Evolutionary conservation across 2,113 vertebrate species (phyloP), one percentile per base, ranked within the genome.

Genomic region (Platysteira castanea): DNA sequence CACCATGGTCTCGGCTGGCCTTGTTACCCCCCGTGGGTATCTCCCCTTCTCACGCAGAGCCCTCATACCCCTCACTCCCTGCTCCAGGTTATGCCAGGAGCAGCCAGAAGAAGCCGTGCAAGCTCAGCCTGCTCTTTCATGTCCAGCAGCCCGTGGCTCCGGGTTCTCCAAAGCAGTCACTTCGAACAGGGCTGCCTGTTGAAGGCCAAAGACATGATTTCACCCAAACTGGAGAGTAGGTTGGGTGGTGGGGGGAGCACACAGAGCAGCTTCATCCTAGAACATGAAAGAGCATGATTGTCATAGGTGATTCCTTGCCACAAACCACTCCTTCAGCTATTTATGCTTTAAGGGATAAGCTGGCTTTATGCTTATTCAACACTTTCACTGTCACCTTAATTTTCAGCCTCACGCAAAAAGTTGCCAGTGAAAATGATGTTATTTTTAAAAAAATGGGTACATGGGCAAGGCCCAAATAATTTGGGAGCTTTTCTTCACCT

Each of bases 271-370:
- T 85, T 19, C 4, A 0, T 54, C 41, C 56, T 63, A 65, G 75
- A 41, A 87, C 80, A 59, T 61, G 84, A 74, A 94, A 78, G 42
- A 89, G 7, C 37, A 42, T 46, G 56, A 67, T 23, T 89, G 76
- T 57, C 49, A 7, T 46, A 79, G 79, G 79, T 56, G 44, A 76
- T 41, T 93, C 53, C 59, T 46, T 84, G 80, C 75, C 54, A 70
- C 67, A 80, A 81, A 33, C 75, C 59, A 44, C 30, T 86, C 75
- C 86, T 90, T 86, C 50, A 77, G 79, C 35, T 89, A 49, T 74
- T 90, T 61, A 13, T 61, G 39, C 35, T 64, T 69, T 54, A 81
- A 88, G 47, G 39, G 46, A 61, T 90, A 54, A 90, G 19, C 21
- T 77, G 47, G 19, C 67, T 80, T 90, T 84, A 30, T 56, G 24